Conservation (phyloP, 2,888 invertebrate species). For the Amorpha juglandis region DNA sequence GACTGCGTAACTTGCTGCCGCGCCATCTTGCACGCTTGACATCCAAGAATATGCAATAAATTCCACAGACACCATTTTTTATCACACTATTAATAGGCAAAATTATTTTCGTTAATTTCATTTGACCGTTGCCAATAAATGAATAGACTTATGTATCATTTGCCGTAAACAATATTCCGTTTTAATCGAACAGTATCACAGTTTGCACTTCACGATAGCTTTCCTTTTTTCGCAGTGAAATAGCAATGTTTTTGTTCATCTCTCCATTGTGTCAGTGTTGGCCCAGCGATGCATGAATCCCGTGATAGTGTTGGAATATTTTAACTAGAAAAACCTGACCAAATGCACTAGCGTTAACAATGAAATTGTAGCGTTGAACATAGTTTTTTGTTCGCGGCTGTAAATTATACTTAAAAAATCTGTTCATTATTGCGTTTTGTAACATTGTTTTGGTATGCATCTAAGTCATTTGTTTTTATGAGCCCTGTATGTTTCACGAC, state of each 20-base stretch:
- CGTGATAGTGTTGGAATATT: conserved; percentile 71
- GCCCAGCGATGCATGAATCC: conserved; percentile 76
- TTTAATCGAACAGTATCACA: conserved; percentile 44
- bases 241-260: conserved; percentile 72
- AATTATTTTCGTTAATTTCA: neutral
- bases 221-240: conserved; percentile 36
- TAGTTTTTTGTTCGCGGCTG: conserved; percentile 3
- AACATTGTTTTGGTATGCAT: neutral
- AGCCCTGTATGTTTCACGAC: neutral
- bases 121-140: neutral
- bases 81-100: too few species aligned
- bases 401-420: conserved; percentile 15
- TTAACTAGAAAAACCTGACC: conserved; percentile 63
- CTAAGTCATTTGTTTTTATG: neutral
- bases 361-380: conserved; percentile 30
- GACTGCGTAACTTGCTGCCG: too few species aligned
- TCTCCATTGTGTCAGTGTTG: conserved; percentile 69
- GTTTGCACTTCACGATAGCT: conserved; percentile 49
- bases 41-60: too few species aligned
- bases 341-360: conserved; percentile 43
- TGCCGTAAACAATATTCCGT: conserved; percentile 28
- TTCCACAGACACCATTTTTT: too few species aligned
- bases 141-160: conserved; percentile 24
- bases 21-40: too few species aligned
- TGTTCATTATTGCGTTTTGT: conserved; percentile 13